Percentiles rank a stretch among this genome's conserved stretches.
phyloP scores from a whole-genome alignment of 2,888 invertebrate genomes.

The Troglohyphantes excavatus region DNA sequence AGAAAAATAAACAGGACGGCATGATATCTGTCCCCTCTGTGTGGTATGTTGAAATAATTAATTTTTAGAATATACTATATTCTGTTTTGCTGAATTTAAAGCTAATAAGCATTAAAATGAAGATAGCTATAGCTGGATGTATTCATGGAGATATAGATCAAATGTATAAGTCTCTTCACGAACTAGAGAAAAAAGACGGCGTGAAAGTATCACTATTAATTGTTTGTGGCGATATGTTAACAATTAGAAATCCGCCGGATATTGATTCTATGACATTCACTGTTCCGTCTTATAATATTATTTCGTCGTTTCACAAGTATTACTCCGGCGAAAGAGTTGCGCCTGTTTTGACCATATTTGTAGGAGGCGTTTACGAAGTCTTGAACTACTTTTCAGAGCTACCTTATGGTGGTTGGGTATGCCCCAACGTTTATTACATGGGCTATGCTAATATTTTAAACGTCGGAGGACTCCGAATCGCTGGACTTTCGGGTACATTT shows the following conservation, averaged over 20 bases:
- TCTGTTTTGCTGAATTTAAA: no score
- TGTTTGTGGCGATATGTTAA: conserved; percentile 99
- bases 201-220: conserved; percentile 94
- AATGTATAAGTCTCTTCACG: conserved; percentile 93
- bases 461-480: conserved; percentile 93
- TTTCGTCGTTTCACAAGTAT: conserved; percentile 97
- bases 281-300: conserved; percentile 90
- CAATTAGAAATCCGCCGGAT: conserved; percentile 93
- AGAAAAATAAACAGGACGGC: no score
- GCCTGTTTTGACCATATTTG: conserved; percentile 95
- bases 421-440: conserved; percentile 97
- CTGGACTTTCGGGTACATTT: conserved; percentile 95
- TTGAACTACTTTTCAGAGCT: conserved; percentile 97
- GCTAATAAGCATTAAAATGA: conserved; percentile 87
- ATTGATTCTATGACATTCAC: conserved; percentile 98
- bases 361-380: conserved; percentile 99
- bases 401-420: conserved; percentile 99
- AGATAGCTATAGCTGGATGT: conserved; percentile 97
- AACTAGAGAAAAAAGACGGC: conserved; percentile 88
- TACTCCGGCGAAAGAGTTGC: conserved; percentile 95
- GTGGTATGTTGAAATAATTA: no score
- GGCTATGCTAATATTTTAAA: conserved; percentile 93
- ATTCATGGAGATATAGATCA: conserved; percentile 98
- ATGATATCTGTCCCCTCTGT: no score
- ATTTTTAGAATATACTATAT: no score